Percentiles rank a stretch among this genome's conserved stretches.
Conservation (phyloP, 2,113 vertebrate species). For the Panurus biarmicus region DNA sequence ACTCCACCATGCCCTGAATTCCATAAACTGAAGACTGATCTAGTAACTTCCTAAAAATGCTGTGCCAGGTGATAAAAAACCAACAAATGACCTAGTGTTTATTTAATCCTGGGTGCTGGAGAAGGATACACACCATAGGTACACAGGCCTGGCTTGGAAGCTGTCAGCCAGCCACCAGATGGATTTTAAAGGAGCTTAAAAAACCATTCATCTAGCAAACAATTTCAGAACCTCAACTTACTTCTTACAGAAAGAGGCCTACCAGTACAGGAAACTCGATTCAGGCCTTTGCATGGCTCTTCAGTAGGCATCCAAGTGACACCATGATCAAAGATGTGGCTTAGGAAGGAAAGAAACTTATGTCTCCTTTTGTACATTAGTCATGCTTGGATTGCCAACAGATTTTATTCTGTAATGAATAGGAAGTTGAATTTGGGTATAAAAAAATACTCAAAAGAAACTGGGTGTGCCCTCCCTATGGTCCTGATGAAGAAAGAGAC, state of each 20-base stretch:
- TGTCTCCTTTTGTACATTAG: not conserved
- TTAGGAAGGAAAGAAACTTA: slow-evolving; percentile 4
- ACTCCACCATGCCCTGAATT: not conserved
- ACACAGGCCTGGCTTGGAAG: not conserved
- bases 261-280: not conserved
- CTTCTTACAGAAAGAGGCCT: not conserved
- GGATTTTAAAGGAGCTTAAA: not conserved
- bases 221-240: not conserved
- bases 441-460: slow-evolving; percentile 13
- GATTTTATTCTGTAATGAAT: not conserved
- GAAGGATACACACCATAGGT: not conserved
- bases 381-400: slow-evolving; percentile 13
- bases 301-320: not conserved
- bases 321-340: not conserved
- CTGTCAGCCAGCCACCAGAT: not conserved
- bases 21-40: not conserved
- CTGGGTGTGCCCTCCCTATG: not conserved
- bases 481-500: not conserved
- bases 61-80: not conserved
- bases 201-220: not conserved
- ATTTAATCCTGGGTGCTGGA: not conserved
- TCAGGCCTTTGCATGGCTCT: not conserved
- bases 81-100: not conserved
- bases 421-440: not conserved
- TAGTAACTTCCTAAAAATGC: not conserved